Evolutionary conservation across 2,888 invertebrate genomes (phyloP).

Genomic region (Archips xylosteana): DNA sequence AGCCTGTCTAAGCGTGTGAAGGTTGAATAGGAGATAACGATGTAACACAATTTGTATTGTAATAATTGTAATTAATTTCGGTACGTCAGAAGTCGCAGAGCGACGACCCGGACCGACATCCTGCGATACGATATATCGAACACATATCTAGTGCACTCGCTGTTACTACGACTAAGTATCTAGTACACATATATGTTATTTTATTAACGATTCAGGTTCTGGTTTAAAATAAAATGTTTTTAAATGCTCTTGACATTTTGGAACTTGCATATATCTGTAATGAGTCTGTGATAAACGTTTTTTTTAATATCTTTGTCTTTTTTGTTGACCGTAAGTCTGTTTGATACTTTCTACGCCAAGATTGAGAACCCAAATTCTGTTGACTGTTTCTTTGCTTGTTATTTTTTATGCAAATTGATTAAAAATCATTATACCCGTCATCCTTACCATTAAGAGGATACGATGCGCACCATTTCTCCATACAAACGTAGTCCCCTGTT

Average conservation of each 20-base stretch:
- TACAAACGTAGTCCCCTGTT: no score
- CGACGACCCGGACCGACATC: conserved; percentile 79
- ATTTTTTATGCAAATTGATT: no score
- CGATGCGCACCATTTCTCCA: no score
- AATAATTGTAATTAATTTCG: conserved; percentile 72
- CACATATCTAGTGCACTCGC: conserved; percentile 58
- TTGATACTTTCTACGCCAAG: no score
- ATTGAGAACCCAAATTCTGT: no score
- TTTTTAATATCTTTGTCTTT: no score
- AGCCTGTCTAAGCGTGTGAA: conserved; percentile 8
- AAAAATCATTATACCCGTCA: no score
- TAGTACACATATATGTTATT: neutral
- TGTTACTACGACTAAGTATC: conserved; percentile 15
- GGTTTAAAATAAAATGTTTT: neutral
- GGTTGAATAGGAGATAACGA: conserved; percentile 22
- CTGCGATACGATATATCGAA: conserved; percentile 66
- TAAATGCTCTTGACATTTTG: neutral
- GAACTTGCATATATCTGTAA: no score
- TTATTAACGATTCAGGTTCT: neutral
- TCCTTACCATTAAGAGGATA: no score
- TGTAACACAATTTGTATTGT: conserved; percentile 49
- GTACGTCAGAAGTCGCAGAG: conserved; percentile 53
- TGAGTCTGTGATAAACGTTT: no score
- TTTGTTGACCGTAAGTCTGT: no score
- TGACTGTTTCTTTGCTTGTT: no score